Percentiles rank a stretch among this genome's conserved stretches.
Evolutionary conservation across 2,113 vertebrate species (phyloP).

Genomic region (Sphyrna mokarran): DNA sequence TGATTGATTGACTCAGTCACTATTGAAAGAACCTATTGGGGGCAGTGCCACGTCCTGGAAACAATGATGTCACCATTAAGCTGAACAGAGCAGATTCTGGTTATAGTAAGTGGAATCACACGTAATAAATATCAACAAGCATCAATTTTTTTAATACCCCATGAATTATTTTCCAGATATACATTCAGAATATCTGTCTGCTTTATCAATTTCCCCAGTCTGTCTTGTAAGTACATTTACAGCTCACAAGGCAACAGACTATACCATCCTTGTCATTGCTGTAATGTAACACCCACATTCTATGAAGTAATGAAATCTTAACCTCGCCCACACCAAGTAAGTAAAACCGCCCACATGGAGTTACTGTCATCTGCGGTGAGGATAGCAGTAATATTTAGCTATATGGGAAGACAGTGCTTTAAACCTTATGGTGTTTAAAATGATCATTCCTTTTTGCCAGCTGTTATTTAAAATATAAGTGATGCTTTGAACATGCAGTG

Average conservation of each 20-base stretch:
- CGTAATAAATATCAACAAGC: not conserved
- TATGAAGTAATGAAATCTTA: slow-evolving; percentile 8
- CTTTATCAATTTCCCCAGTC: not conserved
- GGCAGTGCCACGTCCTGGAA: not conserved
- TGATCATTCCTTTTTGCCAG: not conserved
- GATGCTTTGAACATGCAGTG: not conserved
- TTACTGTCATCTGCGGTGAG: not conserved
- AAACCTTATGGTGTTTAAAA: not conserved
- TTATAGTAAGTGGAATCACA: not conserved
- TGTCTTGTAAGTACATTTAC: not conserved
- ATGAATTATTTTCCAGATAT: not conserved
- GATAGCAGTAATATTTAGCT: not conserved
- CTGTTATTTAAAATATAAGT: not conserved
- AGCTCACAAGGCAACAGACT: not conserved
- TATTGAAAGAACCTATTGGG: not conserved
- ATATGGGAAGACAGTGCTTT: not conserved
- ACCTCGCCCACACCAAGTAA: not conserved
- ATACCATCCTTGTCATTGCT: not conserved
- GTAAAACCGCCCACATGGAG: not conserved
- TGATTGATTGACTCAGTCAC: not conserved
- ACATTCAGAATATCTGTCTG: not conserved
- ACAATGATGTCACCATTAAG: not conserved
- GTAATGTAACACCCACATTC: not conserved
- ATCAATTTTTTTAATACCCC: not conserved
- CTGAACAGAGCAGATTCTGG: not conserved